Evolutionary conservation across 2,113 vertebrate species (phyloP).

Genomic region (Trachemys scripta): DNA sequence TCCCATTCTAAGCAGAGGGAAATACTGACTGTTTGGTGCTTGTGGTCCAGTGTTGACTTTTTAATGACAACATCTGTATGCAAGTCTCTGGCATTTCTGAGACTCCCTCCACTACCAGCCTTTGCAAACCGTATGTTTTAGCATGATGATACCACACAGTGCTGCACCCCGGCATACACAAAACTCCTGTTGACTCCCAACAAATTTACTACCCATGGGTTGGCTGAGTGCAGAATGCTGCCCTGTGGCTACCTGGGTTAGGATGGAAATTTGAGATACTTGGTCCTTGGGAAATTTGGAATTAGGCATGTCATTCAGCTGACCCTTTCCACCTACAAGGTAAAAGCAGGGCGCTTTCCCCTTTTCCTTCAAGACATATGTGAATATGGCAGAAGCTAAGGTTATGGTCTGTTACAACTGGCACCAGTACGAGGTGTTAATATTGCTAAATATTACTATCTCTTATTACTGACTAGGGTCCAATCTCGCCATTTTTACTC

Average conservation of each 20-base stretch:
- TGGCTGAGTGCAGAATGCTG: neutral
- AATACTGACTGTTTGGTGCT: neutral
- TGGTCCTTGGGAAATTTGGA: neutral
- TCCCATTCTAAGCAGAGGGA: neutral
- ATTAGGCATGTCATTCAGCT: neutral
- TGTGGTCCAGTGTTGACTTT: neutral
- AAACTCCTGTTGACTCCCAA: neutral
- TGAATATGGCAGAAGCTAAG: rapidly evolving
- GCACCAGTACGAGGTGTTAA: rapidly evolving
- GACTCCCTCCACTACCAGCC: neutral
- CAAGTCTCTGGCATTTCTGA: neutral
- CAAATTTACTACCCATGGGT: neutral
- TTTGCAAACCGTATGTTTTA: neutral
- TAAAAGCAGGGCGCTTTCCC: neutral
- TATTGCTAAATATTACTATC: neutral
- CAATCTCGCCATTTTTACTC: neutral
- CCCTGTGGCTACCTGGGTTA: neutral
- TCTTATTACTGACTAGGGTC: neutral
- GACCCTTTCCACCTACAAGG: neutral
- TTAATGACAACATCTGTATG: neutral
- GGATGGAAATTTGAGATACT: neutral
- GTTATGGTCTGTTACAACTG: neutral
- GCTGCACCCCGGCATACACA: neutral
- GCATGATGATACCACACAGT: neutral
- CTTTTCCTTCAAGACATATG: neutral